Base-by-base conservation (phyloP, 2,797 vertebrate genomes). In the Psittacula echo region DNA sequence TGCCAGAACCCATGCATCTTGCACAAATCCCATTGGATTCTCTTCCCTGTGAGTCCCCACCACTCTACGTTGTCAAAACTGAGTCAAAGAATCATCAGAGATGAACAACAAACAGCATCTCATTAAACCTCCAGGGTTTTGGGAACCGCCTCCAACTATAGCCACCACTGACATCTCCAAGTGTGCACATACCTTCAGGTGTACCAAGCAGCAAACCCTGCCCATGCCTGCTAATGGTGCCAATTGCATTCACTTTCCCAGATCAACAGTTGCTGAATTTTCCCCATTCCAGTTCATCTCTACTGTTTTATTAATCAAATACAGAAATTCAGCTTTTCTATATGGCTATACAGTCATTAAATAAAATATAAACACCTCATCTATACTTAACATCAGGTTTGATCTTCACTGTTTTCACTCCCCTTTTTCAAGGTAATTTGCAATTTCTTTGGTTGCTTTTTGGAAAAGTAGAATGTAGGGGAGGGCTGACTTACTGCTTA, bases 291-390 rank as follows among this genome's bases (percentile, higher is more conserved):
- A 34, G 27, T 65, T 91, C 3, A 1, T 61, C 48, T 67, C 68
- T 6, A 1, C 54, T 73, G n/a, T 48, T 88, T 78, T 53, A 86
- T 94, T 73, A 70, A 76, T 62, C 85, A 76, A 32, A 32, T 14
- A 32, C 32, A 70, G 61, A 53, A 89, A 77, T 23, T n/a, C 41
- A 32, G 61, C 53, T 76, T 53, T 80, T 74, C 73, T 7, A 75
- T 73, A 66, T 77, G 82, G 75, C 53, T 30, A 47, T 24, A 48
- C 37, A 78, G 50, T 9, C 87, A 54, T 87, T 92, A 84, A 96
- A 95, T 96, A 96, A 97, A 96, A 96, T 60, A 96, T 81, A 88
- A 93, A 88, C 67, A 68, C 65, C 92, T 96, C 93, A 92, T 92
- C 82, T 45, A 81, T 86, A 76, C 90, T 91, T 89, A 62, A 93